Percentiles rank a stretch among this genome's conserved stretches.
These are phyloP conservation scores for Trichoplusia ni DNA, from an alignment of 1,140 invertebrate species.

Conservation along the genomic window DNA sequence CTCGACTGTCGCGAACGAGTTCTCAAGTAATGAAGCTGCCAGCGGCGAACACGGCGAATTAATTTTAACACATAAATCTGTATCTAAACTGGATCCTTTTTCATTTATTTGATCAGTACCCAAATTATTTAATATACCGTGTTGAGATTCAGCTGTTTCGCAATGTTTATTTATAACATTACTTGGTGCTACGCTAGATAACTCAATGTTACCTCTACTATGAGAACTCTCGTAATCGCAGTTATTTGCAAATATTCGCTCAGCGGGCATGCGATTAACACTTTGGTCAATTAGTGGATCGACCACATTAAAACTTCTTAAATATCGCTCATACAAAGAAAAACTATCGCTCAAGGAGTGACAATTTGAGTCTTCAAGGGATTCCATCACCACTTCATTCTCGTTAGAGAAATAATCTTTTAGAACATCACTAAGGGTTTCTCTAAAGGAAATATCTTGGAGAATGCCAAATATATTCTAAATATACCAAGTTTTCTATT, in stretches of 20 bases:
- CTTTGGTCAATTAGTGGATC: slow-evolving; percentile 55
- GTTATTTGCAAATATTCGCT: slow-evolving; percentile 42
- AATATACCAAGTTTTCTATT: neutral
- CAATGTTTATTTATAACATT: slow-evolving; percentile 56
- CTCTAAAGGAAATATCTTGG: neutral
- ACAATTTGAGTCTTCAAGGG: slow-evolving; percentile 72
- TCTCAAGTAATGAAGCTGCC: slow-evolving; percentile 54
- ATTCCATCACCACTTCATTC: slow-evolving; percentile 73
- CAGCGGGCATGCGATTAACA: slow-evolving; percentile 39
- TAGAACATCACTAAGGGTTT: neutral
- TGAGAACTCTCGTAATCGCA: slow-evolving; percentile 58
- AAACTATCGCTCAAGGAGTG: slow-evolving; percentile 73
- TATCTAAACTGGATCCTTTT: slow-evolving; percentile 47
- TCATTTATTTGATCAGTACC: slow-evolving; percentile 46
- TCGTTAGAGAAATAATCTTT: neutral
- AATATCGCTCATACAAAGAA: slow-evolving; percentile 72
- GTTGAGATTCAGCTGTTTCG: slow-evolving; percentile 47
- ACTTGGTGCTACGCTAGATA: slow-evolving; percentile 52
- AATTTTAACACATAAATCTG: slow-evolving; percentile 50
- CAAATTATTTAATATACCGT: slow-evolving; percentile 44
- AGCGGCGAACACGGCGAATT: slow-evolving; percentile 51
- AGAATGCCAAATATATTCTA: too few relatives aligned
- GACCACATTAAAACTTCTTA: slow-evolving; percentile 74
- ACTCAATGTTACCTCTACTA: slow-evolving; percentile 66
- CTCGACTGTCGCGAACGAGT: slow-evolving; percentile 55